Evolutionary conservation across 1,140 invertebrate genomes (phyloP).

Genomic region (Oreohelix idahoensis): DNA sequence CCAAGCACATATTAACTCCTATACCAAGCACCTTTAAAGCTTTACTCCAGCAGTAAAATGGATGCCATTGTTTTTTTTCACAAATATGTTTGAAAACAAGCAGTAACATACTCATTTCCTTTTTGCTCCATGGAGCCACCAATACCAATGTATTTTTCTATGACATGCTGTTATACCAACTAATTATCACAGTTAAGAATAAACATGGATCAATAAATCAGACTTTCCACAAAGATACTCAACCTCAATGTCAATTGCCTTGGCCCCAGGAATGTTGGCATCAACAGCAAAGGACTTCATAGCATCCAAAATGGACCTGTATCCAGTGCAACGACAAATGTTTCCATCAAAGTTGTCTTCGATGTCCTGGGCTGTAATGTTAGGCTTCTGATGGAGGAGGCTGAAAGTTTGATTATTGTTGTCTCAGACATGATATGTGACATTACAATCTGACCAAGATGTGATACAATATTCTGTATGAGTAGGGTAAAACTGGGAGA

Average conservation of each 20-base stretch:
- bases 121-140: too few species aligned
- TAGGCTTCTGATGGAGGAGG: slow-evolving; percentile 49
- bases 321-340: slow-evolving; percentile 63
- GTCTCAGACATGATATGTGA: background rate
- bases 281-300: slow-evolving; percentile 65
- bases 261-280: slow-evolving; percentile 46
- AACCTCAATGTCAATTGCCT: slow-evolving; percentile 44
- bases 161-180: too few species aligned
- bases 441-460: background rate
- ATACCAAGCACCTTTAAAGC: too few species aligned
- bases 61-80: too few species aligned
- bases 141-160: too few species aligned
- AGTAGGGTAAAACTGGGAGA: too few species aligned
- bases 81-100: too few species aligned
- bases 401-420: slow-evolving; percentile 36
- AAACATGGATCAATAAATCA: background rate
- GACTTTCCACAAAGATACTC: background rate
- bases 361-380: slow-evolving; percentile 49
- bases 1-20: too few species aligned
- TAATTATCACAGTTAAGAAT: too few species aligned
- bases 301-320: slow-evolving; percentile 65
- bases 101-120: too few species aligned
- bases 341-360: slow-evolving; percentile 61
- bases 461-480: background rate
- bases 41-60: too few species aligned